A percentile compares a stretch with the other conserved stretches of the same genome.
Evolutionary conservation across 2,113 vertebrate genomes (phyloP).

Genomic region (Gobius niger): DNA sequence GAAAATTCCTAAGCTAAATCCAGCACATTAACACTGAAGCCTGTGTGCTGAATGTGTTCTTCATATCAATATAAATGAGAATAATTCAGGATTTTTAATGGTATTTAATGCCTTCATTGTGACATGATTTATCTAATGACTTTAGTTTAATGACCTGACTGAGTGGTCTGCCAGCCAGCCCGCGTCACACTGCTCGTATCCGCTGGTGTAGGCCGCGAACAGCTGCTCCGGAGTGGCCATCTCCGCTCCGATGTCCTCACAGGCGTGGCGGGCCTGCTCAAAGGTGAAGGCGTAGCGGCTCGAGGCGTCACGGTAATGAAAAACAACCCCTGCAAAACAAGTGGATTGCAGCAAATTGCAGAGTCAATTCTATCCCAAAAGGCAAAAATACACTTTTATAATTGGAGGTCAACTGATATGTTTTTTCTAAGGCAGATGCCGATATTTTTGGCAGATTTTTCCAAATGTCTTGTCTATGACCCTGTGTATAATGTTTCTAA

Average conservation of each 20-base stretch:
- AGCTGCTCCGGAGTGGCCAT: slow-evolving; percentile 92
- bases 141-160: slow-evolving; percentile 78
- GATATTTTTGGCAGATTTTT: too few species aligned
- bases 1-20: too few species aligned
- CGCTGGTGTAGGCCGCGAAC: slow-evolving; percentile 84
- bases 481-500: too few species aligned
- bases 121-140: background rate
- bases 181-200: slow-evolving; percentile 91
- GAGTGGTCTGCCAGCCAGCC: slow-evolving; percentile 93
- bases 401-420: too few species aligned
- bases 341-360: background rate
- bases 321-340: slow-evolving; percentile 85
- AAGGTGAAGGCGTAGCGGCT: slow-evolving; percentile 89
- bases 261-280: slow-evolving; percentile 80
- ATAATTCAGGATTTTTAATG: too few species aligned
- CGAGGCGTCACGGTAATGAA: slow-evolving; percentile 88
- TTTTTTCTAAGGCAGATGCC: too few species aligned
- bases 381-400: too few species aligned
- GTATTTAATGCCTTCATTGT: too few species aligned
- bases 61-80: too few species aligned
- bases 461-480: too few species aligned
- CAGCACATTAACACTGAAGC: too few species aligned
- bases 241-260: slow-evolving; percentile 81
- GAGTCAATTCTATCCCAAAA: background rate
- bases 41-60: too few species aligned